Evolutionary conservation across 2,113 vertebrate genomes (phyloP), one percentile per base, ranked within the genome.

Genomic region (Ascaphus truei): DNA sequence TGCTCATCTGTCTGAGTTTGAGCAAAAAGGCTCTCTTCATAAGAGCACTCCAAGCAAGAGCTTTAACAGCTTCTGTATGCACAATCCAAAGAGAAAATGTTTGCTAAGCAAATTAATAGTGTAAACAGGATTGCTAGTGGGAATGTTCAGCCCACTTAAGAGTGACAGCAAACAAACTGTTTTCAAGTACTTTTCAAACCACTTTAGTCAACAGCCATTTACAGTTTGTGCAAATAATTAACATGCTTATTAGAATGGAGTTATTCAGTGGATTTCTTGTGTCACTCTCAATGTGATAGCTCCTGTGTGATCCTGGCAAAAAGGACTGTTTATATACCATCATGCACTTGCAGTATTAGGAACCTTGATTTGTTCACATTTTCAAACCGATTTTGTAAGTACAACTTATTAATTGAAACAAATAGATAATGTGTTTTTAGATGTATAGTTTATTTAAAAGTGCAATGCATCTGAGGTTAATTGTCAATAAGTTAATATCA

Each of bases 71-170:
- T 80, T 78, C 75, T 84, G 68, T 83, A 85, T 84, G 76, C 68
- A 72, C 60, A 20, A 56, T 48, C 55, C 56, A 72, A 71, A 75
- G 13, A 73, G 77, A 82, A 72, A 78, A 78, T 79, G 81, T 80
- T 80, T 84, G 78, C 74, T 77, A 78, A 88, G 81, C 77, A 89
- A 87, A 89, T 91, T 87, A 90, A 84, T 83, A 86, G 81, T 83
- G 85, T 85, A 84, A 91, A 86, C 83, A 86, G 77, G 69, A 66
- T 77, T 64, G 27, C 68, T 83, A 83, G 75, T 68, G 79, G 77
- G 78, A 81, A 73, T 80, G 72, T 81, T 82, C 71, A 78, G 76
- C 59, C 69, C 80, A 63, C 78, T 84, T 79, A 74, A 81, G 76
- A 78, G 64, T 63, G 72, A 82, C 80, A 68, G 80, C 73, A 89